A percentile compares a stretch with the other conserved stretches of the same genome.
These are phyloP conservation scores for Lissonota sp. DNA, from an alignment of 2,888 invertebrate genomes.

Conservation along the genomic window DNA sequence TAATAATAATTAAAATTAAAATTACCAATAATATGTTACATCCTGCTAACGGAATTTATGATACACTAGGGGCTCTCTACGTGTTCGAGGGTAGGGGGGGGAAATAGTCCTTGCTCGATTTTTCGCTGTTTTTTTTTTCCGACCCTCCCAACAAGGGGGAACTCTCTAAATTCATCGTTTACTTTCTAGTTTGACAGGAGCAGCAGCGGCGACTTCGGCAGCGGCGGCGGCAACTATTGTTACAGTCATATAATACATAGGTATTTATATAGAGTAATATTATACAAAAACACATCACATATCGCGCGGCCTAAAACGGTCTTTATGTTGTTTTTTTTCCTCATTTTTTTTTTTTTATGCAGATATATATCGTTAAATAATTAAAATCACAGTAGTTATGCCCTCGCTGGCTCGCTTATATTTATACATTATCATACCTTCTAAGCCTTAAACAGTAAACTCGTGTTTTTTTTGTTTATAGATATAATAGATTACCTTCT, in stretches of 20 bases:
- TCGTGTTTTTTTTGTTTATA: conserved; percentile 77
- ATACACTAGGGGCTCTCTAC: conserved; percentile 81
- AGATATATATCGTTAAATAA: conserved; percentile 82
- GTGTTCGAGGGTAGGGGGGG: conserved; percentile 54
- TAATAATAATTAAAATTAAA: conserved; percentile 70
- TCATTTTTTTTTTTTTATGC: conserved; percentile 70
- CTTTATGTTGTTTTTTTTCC: conserved; percentile 74
- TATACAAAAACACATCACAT: conserved; percentile 84
- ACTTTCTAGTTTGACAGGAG: conserved; percentile 72
- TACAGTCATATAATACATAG: conserved; percentile 83
- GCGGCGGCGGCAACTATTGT: conserved; percentile 80
- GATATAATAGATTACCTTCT: conserved; percentile 69
- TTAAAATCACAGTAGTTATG: conserved; percentile 84
- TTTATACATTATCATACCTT: conserved; percentile 80
- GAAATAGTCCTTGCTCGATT: conserved; percentile 72
- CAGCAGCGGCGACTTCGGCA: conserved; percentile 70
- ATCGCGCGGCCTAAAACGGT: conserved; percentile 79
- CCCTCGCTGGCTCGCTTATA: conserved; percentile 83
- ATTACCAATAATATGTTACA: conserved; percentile 80
- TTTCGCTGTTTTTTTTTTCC: conserved; percentile 47
- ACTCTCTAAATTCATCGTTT: conserved; percentile 65
- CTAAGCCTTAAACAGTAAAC: conserved; percentile 81
- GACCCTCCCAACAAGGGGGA: conserved; percentile 31
- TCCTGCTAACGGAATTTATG: conserved; percentile 81
- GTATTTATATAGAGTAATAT: conserved; percentile 83